Percentiles rank a stretch among this genome's conserved stretches.
Evolutionary conservation across 2,888 invertebrate genomes (phyloP).

Genomic region (Hemaris fuciformis): DNA sequence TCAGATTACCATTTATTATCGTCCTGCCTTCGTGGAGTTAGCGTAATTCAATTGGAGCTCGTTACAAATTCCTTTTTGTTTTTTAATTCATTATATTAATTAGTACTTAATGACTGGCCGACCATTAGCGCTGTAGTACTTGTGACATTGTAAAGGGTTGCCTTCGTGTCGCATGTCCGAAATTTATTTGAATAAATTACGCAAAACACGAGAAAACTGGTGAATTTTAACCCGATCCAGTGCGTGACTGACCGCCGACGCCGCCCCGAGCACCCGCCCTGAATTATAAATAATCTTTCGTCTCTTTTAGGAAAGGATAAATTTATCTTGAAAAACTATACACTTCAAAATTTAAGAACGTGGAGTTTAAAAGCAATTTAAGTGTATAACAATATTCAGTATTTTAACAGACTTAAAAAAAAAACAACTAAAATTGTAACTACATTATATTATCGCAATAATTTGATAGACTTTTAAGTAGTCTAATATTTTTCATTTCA

Average conservation of each 20-base stretch:
- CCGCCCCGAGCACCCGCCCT: conserved; percentile 19
- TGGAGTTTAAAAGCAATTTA: neutral
- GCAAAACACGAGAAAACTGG: conserved; percentile 54
- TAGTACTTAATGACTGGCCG: neutral
- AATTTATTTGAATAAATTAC: conserved; percentile 77
- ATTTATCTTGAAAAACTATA: neutral
- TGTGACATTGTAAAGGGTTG: neutral
- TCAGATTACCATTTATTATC: neutral
- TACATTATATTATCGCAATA: too few relatives aligned
- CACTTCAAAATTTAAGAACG: neutral
- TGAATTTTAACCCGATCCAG: conserved; percentile 69
- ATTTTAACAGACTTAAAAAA: too few relatives aligned
- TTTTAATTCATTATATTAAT: conserved; percentile 9
- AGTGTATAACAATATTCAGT: too few relatives aligned
- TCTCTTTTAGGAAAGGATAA: neutral
- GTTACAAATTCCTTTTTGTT: conserved; percentile 9
- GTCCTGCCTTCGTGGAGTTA: neutral
- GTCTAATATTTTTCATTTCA: too few relatives aligned
- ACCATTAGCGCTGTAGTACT: conserved; percentile 2
- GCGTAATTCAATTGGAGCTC: neutral
- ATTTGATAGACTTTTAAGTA: too few relatives aligned
- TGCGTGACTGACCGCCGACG: conserved; percentile 42
- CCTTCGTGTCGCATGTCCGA: conserved; percentile 56
- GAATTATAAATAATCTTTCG: conserved; percentile 23
- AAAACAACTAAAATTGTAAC: too few relatives aligned